Evolutionary conservation across 2,113 vertebrate species (phyloP), one percentile per base, ranked within the genome.

Genomic region (Mellivora capensis): DNA sequence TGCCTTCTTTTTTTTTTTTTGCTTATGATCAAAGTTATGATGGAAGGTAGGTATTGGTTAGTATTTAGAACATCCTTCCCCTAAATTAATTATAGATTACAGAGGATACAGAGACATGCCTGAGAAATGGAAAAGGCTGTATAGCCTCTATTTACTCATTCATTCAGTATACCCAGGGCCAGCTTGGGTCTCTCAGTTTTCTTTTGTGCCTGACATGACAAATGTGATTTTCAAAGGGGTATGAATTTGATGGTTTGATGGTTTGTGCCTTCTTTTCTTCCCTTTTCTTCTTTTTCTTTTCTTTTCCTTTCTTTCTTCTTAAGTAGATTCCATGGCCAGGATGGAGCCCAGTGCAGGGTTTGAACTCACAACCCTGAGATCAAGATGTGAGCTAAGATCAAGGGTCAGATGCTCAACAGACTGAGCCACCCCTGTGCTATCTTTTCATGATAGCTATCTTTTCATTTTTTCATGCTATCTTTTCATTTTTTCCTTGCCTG

Each of bases 381-480:
- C 3, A 4, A 69, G 67, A 37, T 34, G 3, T 69, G 67, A 69
- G 67, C 67, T 69, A 21, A 69, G 67, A 37, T 69, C 17, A 69
- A 69, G 34, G 37, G 67, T 37, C 67, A 69, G 67, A 69, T 69
- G 34, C 34, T 69, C 34, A 69, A 69, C 0, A 18, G 67, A 69
- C 67, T 69, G 67, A 69, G 34, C 34, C 67, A 37, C 8, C 18
- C 31, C 31, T 17, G 13, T 67, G 62, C 18, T n/a, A 34, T 69
- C 47, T 94, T 92, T 93, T 94, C 71, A 91, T 94, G 49, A 52
- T 14, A 52, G 4, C 49, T 17, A 14, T 52, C 17, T 52, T 52
- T 52, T 17, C 49, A 34, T 69, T 39, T 94, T 92, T 93, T 94
- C 71, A 91, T 94, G 49, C n/a, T n/a, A n/a, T n/a, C 44, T 94